Base-by-base conservation (phyloP, 2,888 invertebrate genomes). In the Endomychus coccineus region DNA sequence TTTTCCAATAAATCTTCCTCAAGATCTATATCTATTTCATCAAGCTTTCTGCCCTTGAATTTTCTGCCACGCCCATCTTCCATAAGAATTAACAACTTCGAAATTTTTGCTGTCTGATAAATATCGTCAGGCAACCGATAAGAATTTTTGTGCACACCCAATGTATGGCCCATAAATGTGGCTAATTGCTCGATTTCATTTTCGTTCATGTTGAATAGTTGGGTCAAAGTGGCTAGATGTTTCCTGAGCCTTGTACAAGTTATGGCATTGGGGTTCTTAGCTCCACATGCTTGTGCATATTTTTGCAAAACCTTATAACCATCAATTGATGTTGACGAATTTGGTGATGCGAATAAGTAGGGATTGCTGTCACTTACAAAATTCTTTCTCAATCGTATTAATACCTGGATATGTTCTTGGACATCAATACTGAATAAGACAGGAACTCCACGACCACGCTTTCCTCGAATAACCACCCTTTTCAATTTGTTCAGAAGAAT, bases 161-260 rank as follows among this genome's bases (percentile, higher is more conserved):
- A n/a, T 4, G 44, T 43, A 21, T 52, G 50, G 1, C 52, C 53
- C 50, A 53, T 51, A 42, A 52, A 53, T 2, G 33, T 39, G 3
- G 54, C 40, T 5, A 51, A 16, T 35, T 52, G 50, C 36, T 52
- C 52, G 2, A 54, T 36, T 27, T 52, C 52, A 33, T 30, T 50
- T 2, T 48, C 45, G 3, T 37, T 17, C 42, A 54, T 43, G 22
- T 47, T 46, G 36, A 55, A 49, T 16, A 52, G 6, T 41, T 54
- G 51, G 4, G 50, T 43, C 22, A 53, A 31, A 2, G 52, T 54
- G 5, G 51, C 51, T 16, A 55, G 35, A 29, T 52, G 55, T 34
- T 55, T 54, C 15, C 51, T 34, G 14, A 54, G 29, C 21, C 33
- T 41, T 12, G 51, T 54, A 2, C 38, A 39, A 4, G 51, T 54